These are phyloP conservation scores for Oryzias sinensis DNA, from an alignment of 2,797 vertebrate genomes.

Conservation along the genomic window DNA sequence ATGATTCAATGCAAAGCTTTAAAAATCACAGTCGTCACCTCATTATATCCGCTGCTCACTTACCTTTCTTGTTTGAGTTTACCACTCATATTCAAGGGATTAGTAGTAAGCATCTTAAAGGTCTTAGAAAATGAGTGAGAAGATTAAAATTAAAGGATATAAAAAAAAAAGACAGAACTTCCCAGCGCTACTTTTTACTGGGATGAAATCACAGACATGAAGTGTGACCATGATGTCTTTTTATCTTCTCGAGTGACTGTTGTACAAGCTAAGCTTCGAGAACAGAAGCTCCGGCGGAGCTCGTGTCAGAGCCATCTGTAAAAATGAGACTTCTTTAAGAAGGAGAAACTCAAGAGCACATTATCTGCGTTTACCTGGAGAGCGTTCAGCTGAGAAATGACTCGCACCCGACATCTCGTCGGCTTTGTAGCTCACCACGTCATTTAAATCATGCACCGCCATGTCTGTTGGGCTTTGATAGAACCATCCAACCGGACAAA, in stretches of 20 bases:
- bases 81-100: slow-evolving; percentile 16
- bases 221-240: slow-evolving; percentile 53
- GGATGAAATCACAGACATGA: slow-evolving; percentile 43
- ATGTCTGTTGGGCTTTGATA: slow-evolving; percentile 64
- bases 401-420: slow-evolving; percentile 50
- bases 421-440: slow-evolving; percentile 52
- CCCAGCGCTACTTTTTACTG: slow-evolving; percentile 26
- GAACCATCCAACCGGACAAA: slow-evolving; percentile 67
- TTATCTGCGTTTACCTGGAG: slow-evolving; percentile 71
- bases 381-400: slow-evolving; percentile 65
- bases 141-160: slow-evolving; percentile 2
- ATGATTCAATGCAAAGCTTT: slow-evolving; percentile 34
- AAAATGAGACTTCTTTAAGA: slow-evolving; percentile 59
- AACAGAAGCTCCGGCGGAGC: slow-evolving; percentile 47
- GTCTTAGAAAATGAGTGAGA: slow-evolving; percentile 7
- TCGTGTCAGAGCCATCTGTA: slow-evolving; percentile 50
- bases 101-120: slow-evolving; percentile 15
- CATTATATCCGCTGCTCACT: slow-evolving; percentile 24
- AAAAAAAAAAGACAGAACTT: slow-evolving; percentile 24
- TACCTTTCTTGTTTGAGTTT: slow-evolving; percentile 39
- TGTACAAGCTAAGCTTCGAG: slow-evolving; percentile 58
- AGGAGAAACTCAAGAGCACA: slow-evolving; percentile 54
- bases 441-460: slow-evolving; percentile 56
- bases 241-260: slow-evolving; percentile 58
- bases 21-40: slow-evolving; percentile 6